Evolutionary conservation across 1,140 invertebrate genomes (phyloP).

Genomic region (Hirudo medicinalis): DNA sequence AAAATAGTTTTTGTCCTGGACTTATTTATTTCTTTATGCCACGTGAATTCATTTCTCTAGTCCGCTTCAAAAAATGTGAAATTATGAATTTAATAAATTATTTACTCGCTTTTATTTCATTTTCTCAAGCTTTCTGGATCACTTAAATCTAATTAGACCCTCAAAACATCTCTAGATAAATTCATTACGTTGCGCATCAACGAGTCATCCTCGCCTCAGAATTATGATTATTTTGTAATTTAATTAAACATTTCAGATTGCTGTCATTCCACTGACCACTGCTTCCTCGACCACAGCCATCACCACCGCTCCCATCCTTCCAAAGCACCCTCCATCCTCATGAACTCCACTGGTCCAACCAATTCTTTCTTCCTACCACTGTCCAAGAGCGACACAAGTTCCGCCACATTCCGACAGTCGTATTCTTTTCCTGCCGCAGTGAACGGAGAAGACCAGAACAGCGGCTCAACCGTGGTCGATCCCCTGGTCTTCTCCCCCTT

Average conservation of each 20-base stretch:
- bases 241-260: neutral
- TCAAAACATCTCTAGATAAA: neutral
- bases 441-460: neutral
- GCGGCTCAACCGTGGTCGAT: neutral
- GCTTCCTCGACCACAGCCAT: neutral
- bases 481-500: too few relatives aligned
- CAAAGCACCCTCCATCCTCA: neutral
- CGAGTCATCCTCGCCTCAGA: neutral
- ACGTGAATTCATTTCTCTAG: neutral
- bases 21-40: neutral
- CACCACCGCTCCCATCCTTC: neutral
- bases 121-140: neutral
- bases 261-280: neutral
- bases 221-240: neutral
- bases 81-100: too few relatives aligned
- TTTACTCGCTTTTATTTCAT: neutral
- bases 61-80: neutral
- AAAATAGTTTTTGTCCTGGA: neutral
- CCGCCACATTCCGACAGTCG: neutral
- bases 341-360: neutral
- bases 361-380: neutral
- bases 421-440: neutral
- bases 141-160: neutral
- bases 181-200: too few relatives aligned
- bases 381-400: neutral